Percentiles rank a stretch among this genome's conserved stretches.
Evolutionary conservation across 2,888 invertebrate genomes (phyloP).

Genomic region (Troglohyphantes excavatus): DNA sequence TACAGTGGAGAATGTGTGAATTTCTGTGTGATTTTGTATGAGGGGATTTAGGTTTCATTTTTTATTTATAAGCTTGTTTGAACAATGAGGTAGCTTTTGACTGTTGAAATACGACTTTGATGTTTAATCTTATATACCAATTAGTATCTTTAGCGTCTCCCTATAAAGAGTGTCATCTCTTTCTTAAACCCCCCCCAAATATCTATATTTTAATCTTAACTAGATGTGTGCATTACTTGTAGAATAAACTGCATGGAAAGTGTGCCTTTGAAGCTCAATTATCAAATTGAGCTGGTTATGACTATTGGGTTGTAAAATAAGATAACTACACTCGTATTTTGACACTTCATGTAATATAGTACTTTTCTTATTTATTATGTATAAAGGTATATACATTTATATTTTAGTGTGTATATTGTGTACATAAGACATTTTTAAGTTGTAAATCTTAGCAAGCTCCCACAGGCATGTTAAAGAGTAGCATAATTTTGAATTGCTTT

Average conservation of each 20-base stretch:
- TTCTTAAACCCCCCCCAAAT: too few relatives aligned
- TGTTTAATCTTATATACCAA: too few relatives aligned
- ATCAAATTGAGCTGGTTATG: not conserved
- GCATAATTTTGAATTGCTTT: constrained; percentile 36
- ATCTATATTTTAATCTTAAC: constrained; percentile 5
- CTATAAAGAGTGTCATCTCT: too few relatives aligned
- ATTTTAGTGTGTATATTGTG: constrained; percentile 42
- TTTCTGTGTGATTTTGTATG: too few relatives aligned
- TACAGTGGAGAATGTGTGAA: too few relatives aligned
- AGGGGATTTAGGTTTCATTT: too few relatives aligned
- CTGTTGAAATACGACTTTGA: too few relatives aligned
- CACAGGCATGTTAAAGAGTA: constrained; percentile 19
- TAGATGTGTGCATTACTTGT: not conserved
- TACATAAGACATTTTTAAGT: constrained; percentile 15
- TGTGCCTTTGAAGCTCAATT: constrained; percentile 41
- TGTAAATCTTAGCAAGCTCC: constrained; percentile 43
- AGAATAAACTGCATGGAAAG: constrained; percentile 31
- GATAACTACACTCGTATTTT: not conserved
- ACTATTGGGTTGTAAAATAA: not conserved
- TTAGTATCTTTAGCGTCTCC: too few relatives aligned
- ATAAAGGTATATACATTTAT: constrained; percentile 27
- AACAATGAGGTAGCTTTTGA: not conserved
- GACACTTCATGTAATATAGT: not conserved
- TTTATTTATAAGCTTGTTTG: too few relatives aligned
- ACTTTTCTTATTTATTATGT: not conserved